Conservation (phyloP, 2,797 vertebrate species). For the Chelmon rostratus region DNA sequence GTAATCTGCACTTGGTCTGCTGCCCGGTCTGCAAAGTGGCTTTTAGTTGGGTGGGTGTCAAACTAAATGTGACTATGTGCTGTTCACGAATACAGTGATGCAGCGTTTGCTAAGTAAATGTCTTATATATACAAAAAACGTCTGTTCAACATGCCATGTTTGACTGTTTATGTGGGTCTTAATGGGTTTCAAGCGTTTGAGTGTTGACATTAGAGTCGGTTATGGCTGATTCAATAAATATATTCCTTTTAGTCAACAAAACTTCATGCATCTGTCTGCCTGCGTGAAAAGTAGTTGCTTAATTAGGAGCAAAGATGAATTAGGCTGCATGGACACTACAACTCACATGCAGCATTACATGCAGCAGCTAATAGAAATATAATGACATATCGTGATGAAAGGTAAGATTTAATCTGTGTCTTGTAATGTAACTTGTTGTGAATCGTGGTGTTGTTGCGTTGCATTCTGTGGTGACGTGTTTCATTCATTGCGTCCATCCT, state of each 20-base stretch:
- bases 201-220: neutral
- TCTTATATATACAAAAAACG: neutral
- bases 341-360: neutral
- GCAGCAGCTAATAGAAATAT: neutral
- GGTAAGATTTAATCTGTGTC: neutral
- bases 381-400: neutral
- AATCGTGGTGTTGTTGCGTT: neutral
- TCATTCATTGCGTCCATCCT: neutral
- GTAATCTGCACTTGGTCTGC: slow-evolving; percentile 24
- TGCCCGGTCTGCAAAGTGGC: slow-evolving; percentile 10
- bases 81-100: neutral
- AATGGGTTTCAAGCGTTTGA: neutral
- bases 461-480: neutral
- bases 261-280: neutral
- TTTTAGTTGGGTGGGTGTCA: slow-evolving; percentile 1
- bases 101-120: neutral
- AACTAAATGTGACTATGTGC: neutral
- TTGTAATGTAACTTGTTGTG: neutral
- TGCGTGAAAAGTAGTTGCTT: neutral
- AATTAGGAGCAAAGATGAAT: neutral
- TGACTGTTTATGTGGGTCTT: neutral
- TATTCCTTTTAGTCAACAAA: neutral
- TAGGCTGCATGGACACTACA: neutral
- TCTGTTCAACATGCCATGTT: neutral
- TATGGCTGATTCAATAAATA: neutral